Evolutionary conservation across 2,797 vertebrate genomes (phyloP).

Genomic region (Malacoctenus gilli): DNA sequence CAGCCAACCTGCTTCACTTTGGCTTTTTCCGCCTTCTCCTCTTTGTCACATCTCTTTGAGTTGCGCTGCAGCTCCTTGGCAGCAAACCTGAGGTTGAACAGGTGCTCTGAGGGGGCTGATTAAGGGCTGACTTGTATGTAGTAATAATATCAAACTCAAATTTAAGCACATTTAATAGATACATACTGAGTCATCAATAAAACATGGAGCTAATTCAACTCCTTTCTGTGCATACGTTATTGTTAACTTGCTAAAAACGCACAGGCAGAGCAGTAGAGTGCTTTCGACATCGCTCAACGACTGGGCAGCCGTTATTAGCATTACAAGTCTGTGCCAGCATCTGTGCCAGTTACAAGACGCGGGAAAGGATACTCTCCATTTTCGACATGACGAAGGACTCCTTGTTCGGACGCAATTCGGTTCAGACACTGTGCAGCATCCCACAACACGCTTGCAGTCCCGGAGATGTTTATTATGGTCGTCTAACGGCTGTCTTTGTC

Average conservation of each 20-base stretch:
- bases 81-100: slow-evolving; percentile 82
- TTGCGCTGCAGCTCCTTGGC: slow-evolving; percentile 79
- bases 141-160: neutral
- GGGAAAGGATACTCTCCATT: slow-evolving; percentile 75
- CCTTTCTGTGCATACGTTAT: neutral
- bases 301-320: no score
- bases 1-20: slow-evolving; percentile 80
- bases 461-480: slow-evolving; percentile 48
- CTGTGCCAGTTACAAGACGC: neutral
- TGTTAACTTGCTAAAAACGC: no score
- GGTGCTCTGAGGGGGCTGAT: slow-evolving; percentile 65
- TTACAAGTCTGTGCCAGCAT: no score
- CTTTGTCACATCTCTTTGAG: slow-evolving; percentile 82
- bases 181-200: neutral
- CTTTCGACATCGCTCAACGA: no score
- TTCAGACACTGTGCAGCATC: neutral
- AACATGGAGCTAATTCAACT: neutral
- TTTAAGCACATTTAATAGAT: neutral
- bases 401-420: slow-evolving; percentile 1
- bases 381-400: slow-evolving; percentile 55
- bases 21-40: slow-evolving; percentile 80
- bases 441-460: neutral
- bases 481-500: neutral
- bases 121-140: slow-evolving; percentile 11
- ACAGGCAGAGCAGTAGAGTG: no score